These are phyloP conservation scores for Empidonax traillii DNA, from an alignment of 2,113 vertebrate species.

Conservation along the genomic window DNA sequence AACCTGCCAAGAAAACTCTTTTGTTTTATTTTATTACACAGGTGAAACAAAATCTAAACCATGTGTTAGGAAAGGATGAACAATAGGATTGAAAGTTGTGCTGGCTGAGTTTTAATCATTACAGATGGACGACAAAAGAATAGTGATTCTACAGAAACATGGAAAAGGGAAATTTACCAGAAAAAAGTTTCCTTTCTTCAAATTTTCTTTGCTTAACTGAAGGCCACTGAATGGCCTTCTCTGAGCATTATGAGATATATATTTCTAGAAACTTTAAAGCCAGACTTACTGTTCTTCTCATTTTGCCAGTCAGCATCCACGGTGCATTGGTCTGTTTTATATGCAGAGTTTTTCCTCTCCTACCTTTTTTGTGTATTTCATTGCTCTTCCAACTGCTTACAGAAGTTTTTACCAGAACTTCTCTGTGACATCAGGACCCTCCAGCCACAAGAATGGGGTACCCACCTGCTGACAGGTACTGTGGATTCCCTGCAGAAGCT, in stretches of 20 bases:
- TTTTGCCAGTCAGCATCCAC: not conserved
- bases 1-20: not conserved
- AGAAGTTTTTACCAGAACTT: not conserved
- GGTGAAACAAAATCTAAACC: not conserved
- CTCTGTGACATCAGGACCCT: not conserved
- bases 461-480: not conserved
- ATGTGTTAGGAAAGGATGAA: not conserved
- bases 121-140: not conserved
- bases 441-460: fast-evolving
- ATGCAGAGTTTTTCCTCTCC: not conserved
- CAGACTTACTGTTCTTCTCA: not conserved
- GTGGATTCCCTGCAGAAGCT: not conserved
- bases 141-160: not conserved
- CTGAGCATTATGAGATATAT: not conserved
- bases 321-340: not conserved
- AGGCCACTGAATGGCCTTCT: not conserved
- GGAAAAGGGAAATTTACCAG: not conserved
- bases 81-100: not conserved
- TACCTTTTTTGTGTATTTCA: not conserved
- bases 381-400: not conserved
- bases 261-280: not conserved
- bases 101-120: not conserved
- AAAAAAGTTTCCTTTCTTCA: not conserved
- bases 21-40: not conserved
- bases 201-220: not conserved